Evolutionary conservation across 2,888 invertebrate species (phyloP).

Genomic region (Ichneumoninae sp.): DNA sequence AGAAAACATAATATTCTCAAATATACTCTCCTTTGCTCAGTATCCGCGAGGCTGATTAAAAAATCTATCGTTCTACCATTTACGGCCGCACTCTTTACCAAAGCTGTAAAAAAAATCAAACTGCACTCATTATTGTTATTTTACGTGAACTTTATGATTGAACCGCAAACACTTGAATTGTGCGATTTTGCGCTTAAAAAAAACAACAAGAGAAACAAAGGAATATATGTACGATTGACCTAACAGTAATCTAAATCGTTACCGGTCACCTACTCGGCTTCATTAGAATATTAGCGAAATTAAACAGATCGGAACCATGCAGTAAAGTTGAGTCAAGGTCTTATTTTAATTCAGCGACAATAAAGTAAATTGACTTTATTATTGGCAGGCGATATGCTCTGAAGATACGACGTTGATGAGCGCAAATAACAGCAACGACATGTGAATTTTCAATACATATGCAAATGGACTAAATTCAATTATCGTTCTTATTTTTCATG

Average conservation of each 20-base stretch:
- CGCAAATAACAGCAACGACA: constrained; percentile 16
- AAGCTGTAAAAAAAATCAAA: constrained; percentile 58
- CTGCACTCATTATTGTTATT: constrained; percentile 51
- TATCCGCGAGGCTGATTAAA: constrained; percentile 44
- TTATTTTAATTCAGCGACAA: constrained; percentile 46
- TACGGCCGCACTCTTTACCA: constrained; percentile 45
- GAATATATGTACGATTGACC: not conserved
- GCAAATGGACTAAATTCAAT: constrained; percentile 49
- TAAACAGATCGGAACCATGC: constrained; percentile 1
- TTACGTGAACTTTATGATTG: constrained; percentile 40
- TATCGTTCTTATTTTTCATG: constrained; percentile 28
- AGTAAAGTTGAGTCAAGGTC: constrained; percentile 7
- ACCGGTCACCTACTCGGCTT: constrained; percentile 30
- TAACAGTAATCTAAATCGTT: not conserved
- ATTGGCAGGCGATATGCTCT: not conserved
- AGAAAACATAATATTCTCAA: constrained; percentile 20
- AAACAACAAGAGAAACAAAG: constrained; percentile 8
- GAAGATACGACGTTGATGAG: constrained; percentile 2
- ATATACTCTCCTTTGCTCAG: constrained; percentile 55
- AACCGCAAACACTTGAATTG: constrained; percentile 23
- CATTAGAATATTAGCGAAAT: constrained; percentile 41
- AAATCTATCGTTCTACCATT: constrained; percentile 46
- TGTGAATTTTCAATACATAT: constrained; percentile 43
- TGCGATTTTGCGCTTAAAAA: not conserved
- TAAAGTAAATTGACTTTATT: constrained; percentile 34